A percentile compares a stretch with the other conserved stretches of the same genome.
Conservation (phyloP, 2,113 vertebrate genomes). For the Lampris megalopsis region DNA sequence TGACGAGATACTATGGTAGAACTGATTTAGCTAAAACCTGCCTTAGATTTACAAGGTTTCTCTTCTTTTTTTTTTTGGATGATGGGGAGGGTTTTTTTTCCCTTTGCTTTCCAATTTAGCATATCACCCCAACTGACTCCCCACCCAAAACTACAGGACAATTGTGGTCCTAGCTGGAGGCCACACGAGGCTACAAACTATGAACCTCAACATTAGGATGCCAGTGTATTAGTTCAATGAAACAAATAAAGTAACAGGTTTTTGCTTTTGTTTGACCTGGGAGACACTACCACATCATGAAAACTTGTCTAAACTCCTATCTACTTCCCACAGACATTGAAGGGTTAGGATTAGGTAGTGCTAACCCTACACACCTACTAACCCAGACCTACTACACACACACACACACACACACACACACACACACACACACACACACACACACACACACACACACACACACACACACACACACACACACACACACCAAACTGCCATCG, state of each 20-base stretch:
- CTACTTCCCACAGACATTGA: not conserved
- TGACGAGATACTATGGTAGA: not conserved
- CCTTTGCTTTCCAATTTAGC: no score
- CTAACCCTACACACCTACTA: not conserved
- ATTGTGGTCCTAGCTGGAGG: no score
- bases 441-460: not conserved
- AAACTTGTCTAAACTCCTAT: no score
- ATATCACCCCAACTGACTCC: no score
- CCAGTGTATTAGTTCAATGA: no score
- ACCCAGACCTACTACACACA: not conserved
- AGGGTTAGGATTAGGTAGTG: not conserved
- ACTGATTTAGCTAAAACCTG: not conserved
- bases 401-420: conserved; percentile 9
- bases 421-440: not conserved
- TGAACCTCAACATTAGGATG: no score
- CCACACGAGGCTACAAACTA: no score
- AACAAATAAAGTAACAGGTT: no score
- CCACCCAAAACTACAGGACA: no score
- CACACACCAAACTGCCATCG: not conserved
- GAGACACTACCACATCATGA: no score
- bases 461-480: not conserved
- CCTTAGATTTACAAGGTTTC: not conserved
- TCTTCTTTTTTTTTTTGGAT: not conserved
- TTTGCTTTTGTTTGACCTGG: no score
- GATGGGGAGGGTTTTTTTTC: no score